Conservation (phyloP, 2,797 vertebrate genomes). For the Octomys mimax region DNA sequence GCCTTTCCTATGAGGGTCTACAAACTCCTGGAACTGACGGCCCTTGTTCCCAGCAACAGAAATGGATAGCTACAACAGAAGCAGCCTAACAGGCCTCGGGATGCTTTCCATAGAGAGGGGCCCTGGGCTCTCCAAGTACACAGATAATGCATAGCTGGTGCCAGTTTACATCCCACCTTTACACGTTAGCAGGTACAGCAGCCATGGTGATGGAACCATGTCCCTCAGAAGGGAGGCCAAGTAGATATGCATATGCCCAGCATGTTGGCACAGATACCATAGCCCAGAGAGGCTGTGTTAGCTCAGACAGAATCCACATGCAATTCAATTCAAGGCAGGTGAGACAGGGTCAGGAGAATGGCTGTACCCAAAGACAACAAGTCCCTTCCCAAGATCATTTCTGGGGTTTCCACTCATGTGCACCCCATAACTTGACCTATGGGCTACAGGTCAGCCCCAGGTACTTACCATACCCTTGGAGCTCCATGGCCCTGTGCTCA, state of each 20-base stretch:
- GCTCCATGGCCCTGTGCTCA: background rate
- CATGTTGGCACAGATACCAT: background rate
- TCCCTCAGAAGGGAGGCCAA: background rate
- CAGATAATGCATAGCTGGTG: background rate
- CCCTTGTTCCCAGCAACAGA: background rate
- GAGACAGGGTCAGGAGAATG: background rate
- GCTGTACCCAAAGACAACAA: background rate
- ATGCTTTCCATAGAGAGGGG: background rate
- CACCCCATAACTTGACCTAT: background rate
- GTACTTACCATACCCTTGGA: background rate
- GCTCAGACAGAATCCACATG: background rate
- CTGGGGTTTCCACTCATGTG: background rate
- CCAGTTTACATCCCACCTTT: background rate
- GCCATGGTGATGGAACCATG: background rate
- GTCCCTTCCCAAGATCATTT: background rate
- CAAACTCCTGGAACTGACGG: background rate
- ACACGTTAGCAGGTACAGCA: background rate
- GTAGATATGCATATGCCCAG: background rate
- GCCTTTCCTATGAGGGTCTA: background rate
- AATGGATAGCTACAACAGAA: background rate
- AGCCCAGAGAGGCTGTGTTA: background rate
- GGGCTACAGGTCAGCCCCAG: background rate
- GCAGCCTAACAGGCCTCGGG: background rate
- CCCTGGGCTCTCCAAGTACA: background rate
- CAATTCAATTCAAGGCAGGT: background rate